Percentiles rank a stretch among this genome's conserved stretches.
phyloP scores from a whole-genome alignment of 2,888 invertebrate species.

The Trissoscelio sp. region DNA sequence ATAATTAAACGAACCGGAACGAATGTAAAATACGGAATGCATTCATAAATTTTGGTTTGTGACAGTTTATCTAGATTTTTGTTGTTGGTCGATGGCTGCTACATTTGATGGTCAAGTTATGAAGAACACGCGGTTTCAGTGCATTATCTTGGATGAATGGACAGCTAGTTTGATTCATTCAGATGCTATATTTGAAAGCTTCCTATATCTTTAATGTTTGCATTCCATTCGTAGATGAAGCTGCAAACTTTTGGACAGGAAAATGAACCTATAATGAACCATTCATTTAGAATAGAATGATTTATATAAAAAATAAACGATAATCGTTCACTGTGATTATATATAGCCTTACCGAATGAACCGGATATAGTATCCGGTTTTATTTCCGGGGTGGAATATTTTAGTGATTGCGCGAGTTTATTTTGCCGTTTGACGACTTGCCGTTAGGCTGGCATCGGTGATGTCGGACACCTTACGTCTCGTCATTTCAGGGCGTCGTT shows the following conservation, averaged over 20 bases:
- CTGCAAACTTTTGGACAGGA: too few relatives aligned
- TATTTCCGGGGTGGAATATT: slow-evolving; percentile 53
- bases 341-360: neutral
- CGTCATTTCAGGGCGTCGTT: slow-evolving; percentile 65
- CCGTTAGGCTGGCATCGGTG: slow-evolving; percentile 63
- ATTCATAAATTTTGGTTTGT: slow-evolving; percentile 41
- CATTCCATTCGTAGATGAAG: too few relatives aligned
- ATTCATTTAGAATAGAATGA: too few relatives aligned
- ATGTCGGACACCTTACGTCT: slow-evolving; percentile 69
- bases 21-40: slow-evolving; percentile 47
- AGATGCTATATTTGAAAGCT: neutral
- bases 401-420: slow-evolving; percentile 53
- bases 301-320: too few relatives aligned
- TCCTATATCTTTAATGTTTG: too few relatives aligned
- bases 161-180: neutral
- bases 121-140: neutral
- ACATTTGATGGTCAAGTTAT: slow-evolving; percentile 35
- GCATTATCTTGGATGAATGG: neutral
- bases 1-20: slow-evolving; percentile 64
- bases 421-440: slow-evolving; percentile 62
- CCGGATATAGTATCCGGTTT: slow-evolving; percentile 26
- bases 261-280: too few relatives aligned
- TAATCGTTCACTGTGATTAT: neutral
- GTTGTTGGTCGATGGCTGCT: neutral
- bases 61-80: slow-evolving; percentile 52